Evolutionary conservation across 1,140 invertebrate genomes (phyloP).

Genomic region (Anastrepha ludens): DNA sequence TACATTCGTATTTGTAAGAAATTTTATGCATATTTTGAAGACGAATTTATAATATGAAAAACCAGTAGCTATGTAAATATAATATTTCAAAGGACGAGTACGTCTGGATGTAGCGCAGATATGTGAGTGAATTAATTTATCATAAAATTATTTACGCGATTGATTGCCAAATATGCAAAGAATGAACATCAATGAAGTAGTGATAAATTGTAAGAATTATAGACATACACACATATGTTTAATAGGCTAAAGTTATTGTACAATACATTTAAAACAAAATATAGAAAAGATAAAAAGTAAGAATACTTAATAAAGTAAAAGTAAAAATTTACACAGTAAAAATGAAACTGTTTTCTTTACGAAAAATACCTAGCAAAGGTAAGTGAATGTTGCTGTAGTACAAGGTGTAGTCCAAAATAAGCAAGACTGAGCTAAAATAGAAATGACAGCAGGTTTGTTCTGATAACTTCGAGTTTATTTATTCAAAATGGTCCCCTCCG

Average conservation of each 20-base stretch:
- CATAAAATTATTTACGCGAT: neutral
- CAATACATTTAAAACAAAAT: neutral
- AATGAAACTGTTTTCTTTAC: too few relatives aligned
- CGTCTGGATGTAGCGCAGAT: neutral
- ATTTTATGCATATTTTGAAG: neutral
- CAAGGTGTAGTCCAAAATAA: too few relatives aligned
- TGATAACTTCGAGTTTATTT: too few relatives aligned
- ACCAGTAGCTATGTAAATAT: neutral
- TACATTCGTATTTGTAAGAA: neutral
- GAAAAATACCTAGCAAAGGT: too few relatives aligned
- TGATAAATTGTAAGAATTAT: conserved; percentile 37
- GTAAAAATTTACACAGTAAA: conserved; percentile 23
- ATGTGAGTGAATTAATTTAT: conserved; percentile 10
- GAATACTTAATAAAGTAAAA: conserved; percentile 35
- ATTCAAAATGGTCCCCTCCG: too few relatives aligned
- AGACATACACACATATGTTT: neutral
- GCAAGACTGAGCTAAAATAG: too few relatives aligned
- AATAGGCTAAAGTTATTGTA: conserved; percentile 23
- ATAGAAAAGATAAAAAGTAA: neutral
- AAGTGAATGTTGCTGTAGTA: too few relatives aligned
- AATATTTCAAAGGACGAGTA: too few relatives aligned
- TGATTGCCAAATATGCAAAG: neutral
- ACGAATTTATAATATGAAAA: neutral
- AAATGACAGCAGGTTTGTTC: too few relatives aligned
- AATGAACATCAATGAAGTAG: conserved; percentile 42